Conservation (phyloP, 2,113 vertebrate species). For the Verasper variegatus region DNA sequence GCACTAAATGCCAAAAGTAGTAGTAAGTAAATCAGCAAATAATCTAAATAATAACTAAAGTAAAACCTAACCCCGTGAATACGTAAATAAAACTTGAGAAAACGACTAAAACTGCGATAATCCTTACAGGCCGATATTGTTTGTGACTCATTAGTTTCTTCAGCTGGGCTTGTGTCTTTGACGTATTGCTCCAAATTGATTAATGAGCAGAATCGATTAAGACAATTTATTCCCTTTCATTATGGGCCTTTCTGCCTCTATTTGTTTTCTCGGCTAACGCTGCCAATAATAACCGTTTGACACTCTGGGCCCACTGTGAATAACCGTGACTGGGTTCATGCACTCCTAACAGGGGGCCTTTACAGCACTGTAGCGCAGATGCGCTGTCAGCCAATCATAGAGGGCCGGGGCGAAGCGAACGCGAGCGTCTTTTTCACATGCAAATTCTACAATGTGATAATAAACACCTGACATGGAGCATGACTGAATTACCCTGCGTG, state of each 20-base stretch:
- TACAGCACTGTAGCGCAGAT: conserved; percentile 74
- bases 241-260: conserved; percentile 64
- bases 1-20: not conserved
- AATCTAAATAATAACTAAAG: no score
- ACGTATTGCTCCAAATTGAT: conserved; percentile 69
- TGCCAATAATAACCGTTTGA: conserved; percentile 82
- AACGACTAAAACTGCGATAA: not conserved
- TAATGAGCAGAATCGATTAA: conserved; percentile 73
- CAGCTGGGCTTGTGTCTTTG: conserved; percentile 40
- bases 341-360: conserved; percentile 71
- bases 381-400: conserved; percentile 68
- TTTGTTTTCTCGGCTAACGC: conserved; percentile 76
- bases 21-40: not conserved
- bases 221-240: conserved; percentile 72
- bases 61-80: no score
- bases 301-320: conserved; percentile 74
- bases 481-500: conserved; percentile 81
- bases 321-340: conserved; percentile 75
- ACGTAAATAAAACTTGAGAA: not conserved
- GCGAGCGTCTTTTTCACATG: conserved; percentile 82
- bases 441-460: conserved; percentile 85
- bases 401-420: conserved; percentile 42
- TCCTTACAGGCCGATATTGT: not conserved
- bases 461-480: conserved; percentile 85
- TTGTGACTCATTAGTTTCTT: conserved; percentile 28